phyloP scores from a whole-genome alignment of 2,113 vertebrate genomes.

The Pristiophorus japonicus region DNA sequence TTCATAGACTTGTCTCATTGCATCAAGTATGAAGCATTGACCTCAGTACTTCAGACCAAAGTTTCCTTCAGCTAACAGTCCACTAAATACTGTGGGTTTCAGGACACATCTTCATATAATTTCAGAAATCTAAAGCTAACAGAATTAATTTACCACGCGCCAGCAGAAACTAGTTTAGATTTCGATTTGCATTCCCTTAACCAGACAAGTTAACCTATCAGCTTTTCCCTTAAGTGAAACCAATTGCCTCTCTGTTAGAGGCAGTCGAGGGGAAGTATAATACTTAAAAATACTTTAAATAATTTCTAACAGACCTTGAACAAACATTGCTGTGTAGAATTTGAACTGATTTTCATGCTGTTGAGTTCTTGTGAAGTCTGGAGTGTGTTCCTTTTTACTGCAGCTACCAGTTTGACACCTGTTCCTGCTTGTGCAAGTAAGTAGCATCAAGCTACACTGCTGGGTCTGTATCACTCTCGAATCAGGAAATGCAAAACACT shows the following conservation, averaged over 20 bases:
- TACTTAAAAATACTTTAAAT: not conserved
- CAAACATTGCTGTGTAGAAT: not conserved
- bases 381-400: not conserved
- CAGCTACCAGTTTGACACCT: slow-evolving; percentile 5
- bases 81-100: not conserved
- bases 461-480: not conserved
- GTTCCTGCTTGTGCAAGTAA: not conserved
- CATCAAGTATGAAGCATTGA: not conserved
- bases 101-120: not conserved
- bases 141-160: not conserved
- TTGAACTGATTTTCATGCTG: not conserved
- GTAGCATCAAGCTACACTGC: not conserved
- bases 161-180: not conserved
- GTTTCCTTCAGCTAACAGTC: not conserved
- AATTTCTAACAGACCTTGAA: not conserved
- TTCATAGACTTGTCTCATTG: not conserved
- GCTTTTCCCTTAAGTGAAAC: not conserved
- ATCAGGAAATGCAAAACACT: not conserved
- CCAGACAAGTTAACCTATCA: not conserved
- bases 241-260: not conserved
- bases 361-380: not conserved
- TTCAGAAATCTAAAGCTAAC: not conserved
- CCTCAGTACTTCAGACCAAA: not conserved
- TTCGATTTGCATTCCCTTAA: not conserved
- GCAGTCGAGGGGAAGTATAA: not conserved